Evolutionary conservation across 2,888 invertebrate species (phyloP).

Genomic region (Catonia carolina): DNA sequence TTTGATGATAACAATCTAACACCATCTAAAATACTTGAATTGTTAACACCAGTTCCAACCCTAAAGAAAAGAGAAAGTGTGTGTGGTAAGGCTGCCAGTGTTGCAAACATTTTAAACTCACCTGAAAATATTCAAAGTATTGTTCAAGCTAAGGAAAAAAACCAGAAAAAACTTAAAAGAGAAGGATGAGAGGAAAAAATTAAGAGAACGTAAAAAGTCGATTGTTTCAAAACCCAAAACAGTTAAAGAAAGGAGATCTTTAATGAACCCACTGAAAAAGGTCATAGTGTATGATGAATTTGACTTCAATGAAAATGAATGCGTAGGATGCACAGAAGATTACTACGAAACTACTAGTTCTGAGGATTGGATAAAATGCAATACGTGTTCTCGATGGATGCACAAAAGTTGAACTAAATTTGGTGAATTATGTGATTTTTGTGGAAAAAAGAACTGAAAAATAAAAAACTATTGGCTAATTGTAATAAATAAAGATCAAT

Average conservation of each 20-base stretch:
- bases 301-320: background rate
- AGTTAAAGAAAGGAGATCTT: background rate
- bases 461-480: background rate
- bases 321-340: conserved; percentile 9
- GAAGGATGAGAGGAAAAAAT: background rate
- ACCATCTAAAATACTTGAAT: conserved; percentile 4
- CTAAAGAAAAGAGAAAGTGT: background rate
- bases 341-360: conserved; percentile 1
- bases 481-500: background rate
- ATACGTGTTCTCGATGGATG: conserved; percentile 12
- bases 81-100: background rate
- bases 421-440: conserved; percentile 10
- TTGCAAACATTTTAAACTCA: conserved; percentile 11
- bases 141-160: background rate
- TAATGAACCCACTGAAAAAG: too few species aligned
- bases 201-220: background rate
- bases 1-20: conserved; percentile 1
- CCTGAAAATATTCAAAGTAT: conserved; percentile 6
- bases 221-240: background rate
- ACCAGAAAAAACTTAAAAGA: background rate
- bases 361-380: conserved; percentile 17
- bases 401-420: conserved; percentile 12
- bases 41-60: background rate
- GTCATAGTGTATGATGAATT: background rate
- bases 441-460: conserved; percentile 9